Evolutionary conservation across 2,113 vertebrate species (phyloP).

Genomic region (Phainopepla nitens): DNA sequence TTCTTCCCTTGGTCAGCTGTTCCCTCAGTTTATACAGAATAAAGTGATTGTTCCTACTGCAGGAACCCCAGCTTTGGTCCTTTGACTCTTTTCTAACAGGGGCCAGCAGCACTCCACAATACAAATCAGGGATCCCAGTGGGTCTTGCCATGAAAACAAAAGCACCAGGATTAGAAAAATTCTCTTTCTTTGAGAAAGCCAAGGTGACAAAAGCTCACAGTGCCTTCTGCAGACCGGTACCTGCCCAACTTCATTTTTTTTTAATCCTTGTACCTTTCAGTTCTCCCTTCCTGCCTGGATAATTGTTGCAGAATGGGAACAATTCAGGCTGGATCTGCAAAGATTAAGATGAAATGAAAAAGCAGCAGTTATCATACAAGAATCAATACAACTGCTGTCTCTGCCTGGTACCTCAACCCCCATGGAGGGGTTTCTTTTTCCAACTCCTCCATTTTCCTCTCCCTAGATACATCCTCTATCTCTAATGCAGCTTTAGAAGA

Average conservation of each 20-base stretch:
- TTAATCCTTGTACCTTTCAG: not conserved
- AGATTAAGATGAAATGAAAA: slow-evolving; percentile 31
- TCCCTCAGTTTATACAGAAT: not conserved
- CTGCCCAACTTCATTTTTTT: not conserved
- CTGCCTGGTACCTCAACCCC: not conserved
- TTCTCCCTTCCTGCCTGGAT: not conserved
- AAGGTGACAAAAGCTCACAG: not conserved
- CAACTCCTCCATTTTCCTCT: not conserved
- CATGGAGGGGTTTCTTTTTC: not conserved
- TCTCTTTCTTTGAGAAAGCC: not conserved
- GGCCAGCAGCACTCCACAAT: not conserved
- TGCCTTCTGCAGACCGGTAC: not conserved
- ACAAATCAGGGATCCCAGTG: not conserved
- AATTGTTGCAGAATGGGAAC: slow-evolving; percentile 25
- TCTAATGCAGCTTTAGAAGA: not conserved
- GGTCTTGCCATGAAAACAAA: not conserved
- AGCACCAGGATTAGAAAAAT: not conserved
- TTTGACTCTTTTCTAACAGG: not conserved
- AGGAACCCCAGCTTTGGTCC: slow-evolving; percentile 16
- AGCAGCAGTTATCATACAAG: not conserved
- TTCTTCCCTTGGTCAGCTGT: not conserved
- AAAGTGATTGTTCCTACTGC: not conserved
- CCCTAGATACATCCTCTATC: not conserved
- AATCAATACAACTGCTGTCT: not conserved
- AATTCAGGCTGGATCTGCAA: not conserved